These are phyloP conservation scores for Drosophila anceps DNA, from an alignment of 2,888 invertebrate species.

Conservation along the genomic window DNA sequence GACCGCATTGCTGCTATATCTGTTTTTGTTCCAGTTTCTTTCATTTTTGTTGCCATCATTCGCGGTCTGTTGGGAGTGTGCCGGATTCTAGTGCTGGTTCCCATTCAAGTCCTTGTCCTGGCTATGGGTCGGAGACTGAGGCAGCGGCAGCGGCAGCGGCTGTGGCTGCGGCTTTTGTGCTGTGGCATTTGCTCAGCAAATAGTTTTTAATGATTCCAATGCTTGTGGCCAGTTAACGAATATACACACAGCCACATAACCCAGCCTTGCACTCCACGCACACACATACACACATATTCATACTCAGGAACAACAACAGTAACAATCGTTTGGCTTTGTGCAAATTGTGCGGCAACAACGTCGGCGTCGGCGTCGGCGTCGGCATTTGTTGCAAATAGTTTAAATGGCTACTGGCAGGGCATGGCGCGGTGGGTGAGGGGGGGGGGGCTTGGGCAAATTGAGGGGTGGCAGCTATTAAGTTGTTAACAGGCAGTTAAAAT, in stretches of 20 bases:
- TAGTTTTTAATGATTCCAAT: slow-evolving; percentile 78
- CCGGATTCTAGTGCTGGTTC: background rate
- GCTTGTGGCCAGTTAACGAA: slow-evolving; percentile 57
- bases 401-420: slow-evolving; percentile 36
- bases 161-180: slow-evolving; percentile 54
- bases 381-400: slow-evolving; percentile 64
- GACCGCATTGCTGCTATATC: slow-evolving; percentile 28
- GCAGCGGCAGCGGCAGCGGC: background rate
- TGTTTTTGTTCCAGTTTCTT: slow-evolving; percentile 9
- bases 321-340: slow-evolving; percentile 62
- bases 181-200: slow-evolving; percentile 75
- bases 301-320: slow-evolving; percentile 17
- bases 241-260: slow-evolving; percentile 9
- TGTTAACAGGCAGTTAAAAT: slow-evolving; percentile 46
- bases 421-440: background rate
- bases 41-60: slow-evolving; percentile 29
- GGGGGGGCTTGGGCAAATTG: background rate
- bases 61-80: slow-evolving; percentile 8
- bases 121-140: slow-evolving; percentile 5
- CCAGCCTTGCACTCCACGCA: background rate
- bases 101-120: background rate
- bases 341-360: slow-evolving; percentile 41
- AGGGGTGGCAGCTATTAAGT: slow-evolving; percentile 27
- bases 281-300: background rate
- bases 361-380: slow-evolving; percentile 10